Conservation (phyloP, 2,797 vertebrate genomes). For the Eurystomus glaucurus region DNA sequence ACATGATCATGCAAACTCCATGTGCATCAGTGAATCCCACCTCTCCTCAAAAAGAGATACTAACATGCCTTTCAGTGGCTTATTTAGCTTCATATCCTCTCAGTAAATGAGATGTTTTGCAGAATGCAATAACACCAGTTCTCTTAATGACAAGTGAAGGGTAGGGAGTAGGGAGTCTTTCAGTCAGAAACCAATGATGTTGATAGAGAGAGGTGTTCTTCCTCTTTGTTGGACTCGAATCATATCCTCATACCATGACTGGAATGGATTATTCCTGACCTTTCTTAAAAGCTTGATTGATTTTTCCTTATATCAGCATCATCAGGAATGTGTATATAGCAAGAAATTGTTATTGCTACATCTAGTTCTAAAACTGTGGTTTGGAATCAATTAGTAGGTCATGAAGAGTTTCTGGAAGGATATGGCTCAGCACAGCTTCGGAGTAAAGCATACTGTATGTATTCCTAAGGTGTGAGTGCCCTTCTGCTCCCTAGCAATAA, state of each 20-base stretch:
- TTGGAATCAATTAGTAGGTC: slow-evolving; percentile 55
- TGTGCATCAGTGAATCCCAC: neutral
- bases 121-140: neutral
- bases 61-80: neutral
- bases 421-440: neutral
- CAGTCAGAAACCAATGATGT: neutral
- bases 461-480: neutral
- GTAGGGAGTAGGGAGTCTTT: neutral
- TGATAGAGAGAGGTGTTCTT: neutral
- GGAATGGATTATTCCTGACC: slow-evolving; percentile 63
- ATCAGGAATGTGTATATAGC: slow-evolving; percentile 23
- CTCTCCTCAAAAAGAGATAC: neutral
- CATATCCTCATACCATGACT: slow-evolving; percentile 19
- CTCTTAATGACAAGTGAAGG: neutral
- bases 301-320: slow-evolving; percentile 59
- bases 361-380: slow-evolving; percentile 35
- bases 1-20: neutral
- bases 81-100: neutral
- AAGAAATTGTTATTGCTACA: slow-evolving; percentile 42
- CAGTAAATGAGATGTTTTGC: neutral
- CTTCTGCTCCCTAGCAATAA: slow-evolving; percentile 15
- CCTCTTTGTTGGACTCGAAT: slow-evolving; percentile 46
- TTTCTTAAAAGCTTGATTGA: slow-evolving; percentile 71
- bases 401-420: slow-evolving; percentile 31
- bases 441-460: neutral